Base-by-base conservation (phyloP, 2,888 invertebrate genomes). In the Rapana venosa region DNA sequence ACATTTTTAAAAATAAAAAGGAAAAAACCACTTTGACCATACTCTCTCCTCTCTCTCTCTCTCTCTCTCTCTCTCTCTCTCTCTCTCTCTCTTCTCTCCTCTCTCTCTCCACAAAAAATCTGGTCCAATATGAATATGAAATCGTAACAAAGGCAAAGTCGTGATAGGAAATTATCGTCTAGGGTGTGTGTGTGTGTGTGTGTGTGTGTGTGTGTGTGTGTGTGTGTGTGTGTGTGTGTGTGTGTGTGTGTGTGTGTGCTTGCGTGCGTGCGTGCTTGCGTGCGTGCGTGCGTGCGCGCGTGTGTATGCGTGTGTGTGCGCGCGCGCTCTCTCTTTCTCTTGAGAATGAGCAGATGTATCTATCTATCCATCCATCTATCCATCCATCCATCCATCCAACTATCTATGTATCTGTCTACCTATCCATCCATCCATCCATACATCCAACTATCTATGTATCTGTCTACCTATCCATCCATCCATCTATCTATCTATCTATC, bases 21-120 rank as follows among this genome's bases (percentile, higher is more conserved):
- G 8, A 47, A 2, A 47, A 47, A 47, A 47, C 8, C 47, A n/a
- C n/a, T n/a, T n/a, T 8, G 47, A 8, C 47, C 74, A n/a, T n/a
- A n/a, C n/a, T 74, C 74, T 74, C 74, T 74, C 74, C n/a, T n/a
- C 74, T 74, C 74, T 66, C 66, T 66, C 66, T 66, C n/a, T n/a
- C n/a, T n/a, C 74, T n/a, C 74, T 74, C 74, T 74, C 74, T 74
- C 79, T 79, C 17, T 79, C 35, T 35, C 35, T 79, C 32, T 35
- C 32, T 79, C 32, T 79, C 5, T 66, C 20, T 26, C 20, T 66
- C 20, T n/a, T 66, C 20, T 66, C 17, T 66, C 47, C 47, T 47
- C 47, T 47, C 47, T 47, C 47, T 47, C 47, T 47, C 47, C 8
- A 47, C 2, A 5, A 47, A 47, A 47, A 47, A 47, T 47, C 47